Conservation (phyloP, 2,113 vertebrate genomes). For the Vulpes vulpes region DNA sequence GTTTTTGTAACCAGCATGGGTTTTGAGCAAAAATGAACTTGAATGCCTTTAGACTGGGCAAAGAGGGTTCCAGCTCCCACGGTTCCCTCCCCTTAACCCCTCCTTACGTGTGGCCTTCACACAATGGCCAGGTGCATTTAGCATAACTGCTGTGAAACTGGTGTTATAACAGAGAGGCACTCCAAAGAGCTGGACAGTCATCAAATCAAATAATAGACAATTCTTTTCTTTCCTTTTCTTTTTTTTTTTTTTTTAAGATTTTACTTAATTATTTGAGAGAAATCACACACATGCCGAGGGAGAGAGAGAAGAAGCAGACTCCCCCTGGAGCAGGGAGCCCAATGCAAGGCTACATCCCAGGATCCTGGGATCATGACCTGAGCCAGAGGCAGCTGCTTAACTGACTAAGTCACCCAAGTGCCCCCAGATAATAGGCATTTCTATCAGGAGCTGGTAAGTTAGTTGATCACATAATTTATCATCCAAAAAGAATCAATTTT, state of each 20-base stretch:
- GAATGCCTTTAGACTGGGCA: neutral
- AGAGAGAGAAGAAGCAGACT: too few relatives aligned
- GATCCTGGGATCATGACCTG: too few relatives aligned
- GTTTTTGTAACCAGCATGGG: neutral
- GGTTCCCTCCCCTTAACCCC: accelerated
- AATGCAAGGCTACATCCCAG: too few relatives aligned
- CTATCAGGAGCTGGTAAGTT: neutral
- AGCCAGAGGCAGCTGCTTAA: too few relatives aligned
- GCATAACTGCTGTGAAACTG: neutral
- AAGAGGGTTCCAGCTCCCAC: neutral
- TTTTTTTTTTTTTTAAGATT: neutral
- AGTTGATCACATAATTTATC: neutral
- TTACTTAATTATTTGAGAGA: too few relatives aligned
- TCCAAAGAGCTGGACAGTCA: neutral
- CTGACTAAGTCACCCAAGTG: too few relatives aligned
- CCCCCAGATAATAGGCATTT: neutral
- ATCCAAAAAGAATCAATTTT: conserved; percentile 35
- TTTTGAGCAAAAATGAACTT: neutral
- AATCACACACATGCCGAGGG: too few relatives aligned
- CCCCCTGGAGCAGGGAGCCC: too few relatives aligned
- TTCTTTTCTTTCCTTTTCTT: neutral
- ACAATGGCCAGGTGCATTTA: accelerated
- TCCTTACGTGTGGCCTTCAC: too few relatives aligned
- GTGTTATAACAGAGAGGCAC: neutral
- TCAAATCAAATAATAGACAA: neutral